These are phyloP conservation scores for Haliclona indistincta DNA, from an alignment of 37 sponge, comb jelly and placozoan species.

Conservation along the genomic window DNA sequence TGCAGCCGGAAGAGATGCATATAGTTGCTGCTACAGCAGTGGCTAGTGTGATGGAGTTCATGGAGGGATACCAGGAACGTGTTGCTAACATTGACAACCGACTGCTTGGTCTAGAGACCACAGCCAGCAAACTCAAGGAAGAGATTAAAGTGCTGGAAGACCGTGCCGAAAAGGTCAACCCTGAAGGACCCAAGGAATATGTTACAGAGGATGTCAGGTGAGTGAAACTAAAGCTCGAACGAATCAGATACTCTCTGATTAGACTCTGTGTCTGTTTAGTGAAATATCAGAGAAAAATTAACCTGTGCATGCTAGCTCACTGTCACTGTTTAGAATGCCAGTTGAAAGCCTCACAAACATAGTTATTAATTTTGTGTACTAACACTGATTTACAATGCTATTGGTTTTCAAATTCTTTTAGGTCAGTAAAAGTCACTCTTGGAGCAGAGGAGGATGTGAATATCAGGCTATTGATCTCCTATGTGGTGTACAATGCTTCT, in stretches of 20 bases:
- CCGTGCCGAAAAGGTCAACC: slow-evolving; percentile 42
- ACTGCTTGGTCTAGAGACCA: slow-evolving; percentile 1
- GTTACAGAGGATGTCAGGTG: background rate
- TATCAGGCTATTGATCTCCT: slow-evolving; percentile 53
- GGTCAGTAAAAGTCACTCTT: slow-evolving; percentile 55
- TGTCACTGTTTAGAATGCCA: too few relatives aligned
- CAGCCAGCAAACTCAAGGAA: background rate
- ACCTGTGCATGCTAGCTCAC: too few relatives aligned
- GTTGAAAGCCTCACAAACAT: too few relatives aligned
- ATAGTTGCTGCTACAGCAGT: background rate
- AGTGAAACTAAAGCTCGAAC: background rate
- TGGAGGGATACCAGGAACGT: slow-evolving; percentile 27
- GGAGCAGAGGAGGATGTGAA: slow-evolving; percentile 45
- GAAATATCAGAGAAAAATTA: too few relatives aligned
- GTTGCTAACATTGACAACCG: slow-evolving; percentile 10
- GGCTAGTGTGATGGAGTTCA: slow-evolving; percentile 30
- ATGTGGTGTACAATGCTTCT: slow-evolving; percentile 74
- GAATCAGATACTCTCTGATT: too few relatives aligned
- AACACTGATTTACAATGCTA: too few relatives aligned
- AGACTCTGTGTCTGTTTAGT: too few relatives aligned
- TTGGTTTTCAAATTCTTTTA: too few relatives aligned
- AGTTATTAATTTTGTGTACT: too few relatives aligned
- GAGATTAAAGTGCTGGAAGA: slow-evolving; percentile 18
- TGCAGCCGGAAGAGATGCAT: background rate
- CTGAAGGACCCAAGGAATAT: background rate